These are phyloP conservation scores for human DNA, from an alignment of 2,113 vertebrate genomes.

Conservation along the genomic window GRCh38 chr17:38562001-38562500, in stretches of 20 bases:
- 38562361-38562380: constrained; percentile 17
- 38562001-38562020: constrained; percentile 90
- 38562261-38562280: constrained; percentile 91
- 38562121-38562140: constrained; percentile 89
- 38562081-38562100: constrained; percentile 88
- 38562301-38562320: constrained; percentile 96
- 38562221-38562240: constrained; percentile 77
- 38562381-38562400: not conserved
- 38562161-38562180: constrained; percentile 96
- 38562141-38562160: constrained; percentile 94
- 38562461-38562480: not conserved
- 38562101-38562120: constrained; percentile 83
- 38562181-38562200: constrained; percentile 90
- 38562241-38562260: constrained; percentile 84
- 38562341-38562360: not conserved
- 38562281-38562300: constrained; percentile 95
- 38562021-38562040: constrained; percentile 97
- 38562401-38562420: not conserved
- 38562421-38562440: not conserved
- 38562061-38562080: constrained; percentile 96
- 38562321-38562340: constrained; percentile 91
- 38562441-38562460: not conserved
- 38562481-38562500: not conserved
- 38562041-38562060: constrained; percentile 97
- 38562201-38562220: constrained; percentile 67